Conservation (phyloP, 2,113 vertebrate species). For the Pseudorhombus dupliciocellatus region DNA sequence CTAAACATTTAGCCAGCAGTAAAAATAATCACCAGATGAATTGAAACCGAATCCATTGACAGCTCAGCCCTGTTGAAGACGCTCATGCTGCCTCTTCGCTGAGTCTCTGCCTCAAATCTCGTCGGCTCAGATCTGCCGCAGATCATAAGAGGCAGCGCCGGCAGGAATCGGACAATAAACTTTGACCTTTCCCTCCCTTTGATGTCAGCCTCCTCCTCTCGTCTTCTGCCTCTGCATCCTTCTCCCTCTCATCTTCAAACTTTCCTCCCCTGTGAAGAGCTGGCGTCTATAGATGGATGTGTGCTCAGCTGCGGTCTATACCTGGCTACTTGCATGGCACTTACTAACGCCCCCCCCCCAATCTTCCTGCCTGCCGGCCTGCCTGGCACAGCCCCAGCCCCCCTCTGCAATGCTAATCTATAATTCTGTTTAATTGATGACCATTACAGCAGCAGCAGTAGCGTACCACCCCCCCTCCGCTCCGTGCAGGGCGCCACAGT, state of each 20-base stretch:
- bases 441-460: conserved; percentile 45
- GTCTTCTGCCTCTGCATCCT: conserved; percentile 33
- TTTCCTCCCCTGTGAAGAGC: conserved; percentile 14
- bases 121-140: not conserved
- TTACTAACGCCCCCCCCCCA: not conserved
- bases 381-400: conserved; percentile 64
- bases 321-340: conserved; percentile 4
- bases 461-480: not conserved
- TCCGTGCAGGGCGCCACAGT: conserved; percentile 3
- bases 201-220: conserved; percentile 37
- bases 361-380: conserved; percentile 30
- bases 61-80: not conserved
- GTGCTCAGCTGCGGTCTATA: conserved; percentile 31
- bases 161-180: conserved; percentile 55
- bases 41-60: not conserved
- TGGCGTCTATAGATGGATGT: conserved; percentile 37
- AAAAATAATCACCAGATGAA: not conserved
- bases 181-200: conserved; percentile 56
- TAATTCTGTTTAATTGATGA: conserved; percentile 78
- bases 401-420: conserved; percentile 76
- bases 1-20: no score
- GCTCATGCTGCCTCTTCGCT: not conserved
- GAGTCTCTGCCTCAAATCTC: not conserved
- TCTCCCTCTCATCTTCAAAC: conserved; percentile 44
- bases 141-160: conserved; percentile 30